Evolutionary conservation across 2,888 invertebrate genomes (phyloP).

Genomic region (Agelastica alni): DNA sequence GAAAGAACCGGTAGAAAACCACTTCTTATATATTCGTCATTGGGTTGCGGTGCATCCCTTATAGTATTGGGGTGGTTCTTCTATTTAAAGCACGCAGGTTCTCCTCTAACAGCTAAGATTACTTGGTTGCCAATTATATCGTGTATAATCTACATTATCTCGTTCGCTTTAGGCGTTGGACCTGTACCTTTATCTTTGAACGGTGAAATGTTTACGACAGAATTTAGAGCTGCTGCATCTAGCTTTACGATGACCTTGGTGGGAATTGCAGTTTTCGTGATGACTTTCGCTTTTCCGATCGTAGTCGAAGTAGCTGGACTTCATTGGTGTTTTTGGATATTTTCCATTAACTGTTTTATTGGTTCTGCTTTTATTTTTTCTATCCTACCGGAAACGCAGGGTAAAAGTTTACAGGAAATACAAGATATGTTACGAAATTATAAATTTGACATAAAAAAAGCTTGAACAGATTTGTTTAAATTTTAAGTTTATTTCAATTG

Average conservation of each 20-base stretch:
- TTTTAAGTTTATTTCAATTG: no score
- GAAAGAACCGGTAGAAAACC: constrained; percentile 73
- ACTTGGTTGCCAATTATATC: constrained; percentile 72
- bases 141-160: constrained; percentile 69
- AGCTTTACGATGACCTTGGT: constrained; percentile 18
- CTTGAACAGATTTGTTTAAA: no score
- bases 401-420: neutral
- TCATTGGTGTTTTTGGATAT: constrained; percentile 5
- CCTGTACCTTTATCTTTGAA: constrained; percentile 79
- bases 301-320: constrained; percentile 2
- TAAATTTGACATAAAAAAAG: no score
- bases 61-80: constrained; percentile 64
- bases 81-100: constrained; percentile 57
- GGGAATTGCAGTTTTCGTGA: constrained; percentile 8
- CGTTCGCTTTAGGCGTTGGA: constrained; percentile 72
- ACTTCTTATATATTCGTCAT: constrained; percentile 69
- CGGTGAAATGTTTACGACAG: constrained; percentile 78
- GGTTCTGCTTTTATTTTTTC: neutral
- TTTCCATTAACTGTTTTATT: neutral
- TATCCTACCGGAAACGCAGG: constrained; percentile 8
- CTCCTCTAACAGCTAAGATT: constrained; percentile 49
- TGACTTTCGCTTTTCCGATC: constrained; percentile 17
- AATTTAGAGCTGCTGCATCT: constrained; percentile 70
- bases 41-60: constrained; percentile 66
- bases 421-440: constrained; percentile 1